Conservation (phyloP, 1,140 invertebrate species). For the Notospermus geniculatus region DNA sequence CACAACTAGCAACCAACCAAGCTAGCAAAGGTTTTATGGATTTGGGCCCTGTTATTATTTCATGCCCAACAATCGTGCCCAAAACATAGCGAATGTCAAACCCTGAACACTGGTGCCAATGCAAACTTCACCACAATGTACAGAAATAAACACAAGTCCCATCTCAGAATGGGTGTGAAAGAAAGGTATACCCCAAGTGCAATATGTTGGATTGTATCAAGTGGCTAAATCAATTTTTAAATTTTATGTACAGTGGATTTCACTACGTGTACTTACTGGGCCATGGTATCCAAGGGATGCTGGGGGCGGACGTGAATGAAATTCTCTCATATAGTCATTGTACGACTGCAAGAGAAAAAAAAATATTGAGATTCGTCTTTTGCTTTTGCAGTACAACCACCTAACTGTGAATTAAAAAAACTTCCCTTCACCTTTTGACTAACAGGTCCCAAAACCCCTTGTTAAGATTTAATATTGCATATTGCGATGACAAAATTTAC, state of each 20-base stretch:
- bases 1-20: too few relatives aligned
- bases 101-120: too few relatives aligned
- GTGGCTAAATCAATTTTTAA: not conserved
- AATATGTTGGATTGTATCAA: conserved; percentile 4
- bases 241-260: conserved; percentile 49
- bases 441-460: too few relatives aligned
- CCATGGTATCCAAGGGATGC: conserved; percentile 46
- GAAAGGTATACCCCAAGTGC: conserved; percentile 41
- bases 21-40: too few relatives aligned
- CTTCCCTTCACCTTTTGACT: too few relatives aligned
- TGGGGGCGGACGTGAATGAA: conserved; percentile 45
- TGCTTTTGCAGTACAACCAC: conserved; percentile 4
- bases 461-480: too few relatives aligned
- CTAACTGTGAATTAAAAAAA: too few relatives aligned
- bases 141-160: not conserved
- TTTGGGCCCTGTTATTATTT: too few relatives aligned
- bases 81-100: too few relatives aligned
- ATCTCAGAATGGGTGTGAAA: not conserved
- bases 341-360: conserved; percentile 43
- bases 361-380: not conserved
- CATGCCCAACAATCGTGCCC: too few relatives aligned
- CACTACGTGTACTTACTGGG: conserved; percentile 42
- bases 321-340: conserved; percentile 52
- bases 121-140: too few relatives aligned
- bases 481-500: too few relatives aligned